These are phyloP conservation scores for Alosa alosa DNA, from an alignment of 2,113 vertebrate species.

Conservation along the genomic window DNA sequence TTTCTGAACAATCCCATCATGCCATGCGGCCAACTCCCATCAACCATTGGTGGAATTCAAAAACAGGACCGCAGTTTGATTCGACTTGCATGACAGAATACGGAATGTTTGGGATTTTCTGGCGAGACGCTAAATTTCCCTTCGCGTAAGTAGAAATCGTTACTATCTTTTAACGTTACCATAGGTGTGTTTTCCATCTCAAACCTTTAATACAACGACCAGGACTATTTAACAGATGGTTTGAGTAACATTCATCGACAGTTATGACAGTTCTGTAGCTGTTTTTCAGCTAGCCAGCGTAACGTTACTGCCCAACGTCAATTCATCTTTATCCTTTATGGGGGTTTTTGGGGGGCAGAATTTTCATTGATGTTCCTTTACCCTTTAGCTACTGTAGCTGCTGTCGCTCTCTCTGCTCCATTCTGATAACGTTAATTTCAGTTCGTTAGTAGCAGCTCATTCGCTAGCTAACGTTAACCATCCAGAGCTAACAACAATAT, in stretches of 20 bases:
- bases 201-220: not conserved
- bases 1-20: slow-evolving; percentile 6
- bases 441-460: too few relatives aligned
- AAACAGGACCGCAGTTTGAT: slow-evolving; percentile 35
- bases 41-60: slow-evolving; percentile 48
- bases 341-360: not conserved
- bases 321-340: not conserved
- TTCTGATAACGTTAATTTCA: too few relatives aligned
- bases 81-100: not conserved
- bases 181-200: not conserved
- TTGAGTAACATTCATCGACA: not conserved
- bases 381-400: not conserved
- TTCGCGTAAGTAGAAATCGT: not conserved
- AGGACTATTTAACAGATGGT: not conserved
- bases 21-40: slow-evolving; percentile 13
- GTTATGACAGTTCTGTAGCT: not conserved
- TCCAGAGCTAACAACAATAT: too few relatives aligned
- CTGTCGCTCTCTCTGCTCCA: too few relatives aligned
- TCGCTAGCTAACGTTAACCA: too few relatives aligned
- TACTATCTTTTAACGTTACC: not conserved
- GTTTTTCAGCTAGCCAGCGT: not conserved
- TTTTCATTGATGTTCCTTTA: not conserved
- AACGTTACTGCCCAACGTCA: not conserved
- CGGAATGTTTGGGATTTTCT: not conserved
- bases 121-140: not conserved